These are phyloP conservation scores for Telmatherina bonti DNA, from an alignment of 2,797 vertebrate species.

Conservation along the genomic window DNA sequence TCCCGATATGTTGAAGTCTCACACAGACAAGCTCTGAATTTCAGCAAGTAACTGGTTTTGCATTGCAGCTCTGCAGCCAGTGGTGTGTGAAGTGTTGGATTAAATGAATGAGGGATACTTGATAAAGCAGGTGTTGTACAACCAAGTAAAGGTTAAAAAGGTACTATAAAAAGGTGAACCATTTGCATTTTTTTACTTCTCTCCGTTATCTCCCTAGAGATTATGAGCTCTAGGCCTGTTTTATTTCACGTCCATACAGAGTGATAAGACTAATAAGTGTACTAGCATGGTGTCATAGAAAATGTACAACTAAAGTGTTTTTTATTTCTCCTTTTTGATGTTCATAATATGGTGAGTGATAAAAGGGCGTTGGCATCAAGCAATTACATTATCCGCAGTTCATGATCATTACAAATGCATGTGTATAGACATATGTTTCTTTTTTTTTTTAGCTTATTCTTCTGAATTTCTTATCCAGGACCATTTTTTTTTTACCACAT, in stretches of 20 bases:
- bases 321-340: slow-evolving; percentile 7
- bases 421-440: slow-evolving; percentile 14
- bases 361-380: background rate
- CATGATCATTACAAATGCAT: background rate
- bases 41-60: background rate
- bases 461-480: slow-evolving; percentile 42
- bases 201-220: slow-evolving; percentile 28
- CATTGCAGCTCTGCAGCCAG: background rate
- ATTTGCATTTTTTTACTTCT: slow-evolving; percentile 16
- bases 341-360: background rate
- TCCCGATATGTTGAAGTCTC: background rate
- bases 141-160: background rate
- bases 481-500: slow-evolving; percentile 54
- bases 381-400: background rate
- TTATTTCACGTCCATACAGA: slow-evolving; percentile 41
- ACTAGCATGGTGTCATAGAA: slow-evolving; percentile 18
- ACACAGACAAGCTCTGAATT: background rate
- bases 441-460: slow-evolving; percentile 23
- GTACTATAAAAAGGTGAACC: background rate
- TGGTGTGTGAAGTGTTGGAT: background rate
- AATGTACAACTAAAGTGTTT: background rate
- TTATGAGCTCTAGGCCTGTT: slow-evolving; percentile 30
- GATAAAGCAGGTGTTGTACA: background rate
- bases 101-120: background rate
- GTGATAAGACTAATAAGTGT: slow-evolving; percentile 25